phyloP scores from a whole-genome alignment of 2,113 vertebrate species.

The Aptenodytes patagonicus region DNA sequence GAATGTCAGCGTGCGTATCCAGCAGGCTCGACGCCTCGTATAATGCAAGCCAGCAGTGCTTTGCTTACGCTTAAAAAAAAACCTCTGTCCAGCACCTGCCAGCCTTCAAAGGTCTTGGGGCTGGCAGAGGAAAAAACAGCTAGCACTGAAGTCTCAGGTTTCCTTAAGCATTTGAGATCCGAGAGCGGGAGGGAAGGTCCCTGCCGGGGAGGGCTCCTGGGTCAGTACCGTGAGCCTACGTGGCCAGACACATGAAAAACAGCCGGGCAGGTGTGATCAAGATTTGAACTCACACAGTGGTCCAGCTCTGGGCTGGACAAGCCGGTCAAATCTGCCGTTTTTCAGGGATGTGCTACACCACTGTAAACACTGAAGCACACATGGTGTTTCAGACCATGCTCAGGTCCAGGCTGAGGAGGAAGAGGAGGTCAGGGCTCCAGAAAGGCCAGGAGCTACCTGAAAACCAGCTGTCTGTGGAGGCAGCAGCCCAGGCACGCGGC shows the following conservation, averaged over 20 bases:
- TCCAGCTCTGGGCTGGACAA: background rate
- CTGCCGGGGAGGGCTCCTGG: background rate
- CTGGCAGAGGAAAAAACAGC: background rate
- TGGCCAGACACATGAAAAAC: accelerated
- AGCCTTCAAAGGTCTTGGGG: background rate
- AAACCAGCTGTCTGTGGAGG: background rate
- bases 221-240: background rate
- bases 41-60: background rate
- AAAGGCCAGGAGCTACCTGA: background rate
- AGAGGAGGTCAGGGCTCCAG: background rate
- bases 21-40: background rate
- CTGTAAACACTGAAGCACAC: background rate
- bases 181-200: background rate
- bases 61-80: background rate
- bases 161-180: background rate
- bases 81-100: background rate
- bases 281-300: background rate
- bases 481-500: background rate
- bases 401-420: background rate
- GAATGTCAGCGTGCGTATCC: background rate
- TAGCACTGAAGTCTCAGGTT: background rate
- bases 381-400: background rate
- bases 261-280: background rate
- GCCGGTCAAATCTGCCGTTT: background rate
- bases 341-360: background rate